Conservation (phyloP, 2,113 vertebrate species). For the Sinocyclocheilus anshuiensis region DNA sequence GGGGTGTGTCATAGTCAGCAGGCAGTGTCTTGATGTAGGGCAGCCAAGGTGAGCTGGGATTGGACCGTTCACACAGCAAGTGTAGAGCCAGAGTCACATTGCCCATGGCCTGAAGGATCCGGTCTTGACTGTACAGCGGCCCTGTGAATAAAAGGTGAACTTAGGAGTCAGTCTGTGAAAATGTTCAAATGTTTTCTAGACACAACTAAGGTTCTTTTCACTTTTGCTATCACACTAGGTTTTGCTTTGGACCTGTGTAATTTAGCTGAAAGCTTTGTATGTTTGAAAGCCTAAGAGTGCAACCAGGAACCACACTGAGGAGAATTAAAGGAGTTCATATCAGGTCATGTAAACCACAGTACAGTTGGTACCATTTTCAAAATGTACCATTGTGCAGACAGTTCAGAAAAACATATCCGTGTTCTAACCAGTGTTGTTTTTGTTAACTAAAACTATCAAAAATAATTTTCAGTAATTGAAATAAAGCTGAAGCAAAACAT, state of each 20-base stretch:
- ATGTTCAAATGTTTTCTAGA: not conserved
- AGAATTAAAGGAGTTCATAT: not conserved
- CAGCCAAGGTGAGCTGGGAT: conserved; percentile 87
- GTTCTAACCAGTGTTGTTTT: not conserved
- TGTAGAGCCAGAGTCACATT: conserved; percentile 96
- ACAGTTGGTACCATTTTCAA: not conserved
- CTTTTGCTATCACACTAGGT: not conserved
- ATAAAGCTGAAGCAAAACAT: not conserved
- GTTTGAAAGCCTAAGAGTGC: not conserved
- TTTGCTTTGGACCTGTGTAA: not conserved
- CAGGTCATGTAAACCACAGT: not conserved
- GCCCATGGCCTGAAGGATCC: conserved; percentile 97
- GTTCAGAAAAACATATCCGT: not conserved
- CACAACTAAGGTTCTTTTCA: not conserved
- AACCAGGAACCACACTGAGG: too few relatives aligned
- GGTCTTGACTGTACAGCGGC: conserved; percentile 90
- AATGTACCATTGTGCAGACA: not conserved
- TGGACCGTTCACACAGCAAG: conserved; percentile 89
- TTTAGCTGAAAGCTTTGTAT: not conserved
- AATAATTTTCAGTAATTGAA: not conserved
- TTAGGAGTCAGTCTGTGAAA: not conserved
- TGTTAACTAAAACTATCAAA: not conserved
- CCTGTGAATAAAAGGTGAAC: conserved; percentile 72
- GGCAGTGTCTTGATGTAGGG: conserved; percentile 96
- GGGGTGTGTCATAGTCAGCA: conserved; percentile 88